Conservation (phyloP, 2,797 vertebrate genomes). For the Champsocephalus gunnari region DNA sequence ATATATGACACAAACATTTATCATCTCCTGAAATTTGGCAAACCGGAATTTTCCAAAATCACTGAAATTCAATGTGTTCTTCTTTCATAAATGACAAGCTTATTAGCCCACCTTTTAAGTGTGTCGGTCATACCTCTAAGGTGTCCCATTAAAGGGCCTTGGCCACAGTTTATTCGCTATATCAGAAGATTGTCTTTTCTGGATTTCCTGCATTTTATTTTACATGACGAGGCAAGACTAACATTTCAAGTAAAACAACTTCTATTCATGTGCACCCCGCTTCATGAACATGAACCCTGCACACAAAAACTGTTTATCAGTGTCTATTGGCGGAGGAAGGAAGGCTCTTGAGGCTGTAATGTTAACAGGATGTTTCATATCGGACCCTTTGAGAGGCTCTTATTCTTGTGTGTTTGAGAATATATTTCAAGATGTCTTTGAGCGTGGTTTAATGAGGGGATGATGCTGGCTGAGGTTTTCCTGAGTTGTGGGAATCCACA, state of each 20-base stretch:
- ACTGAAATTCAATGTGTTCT: not conserved
- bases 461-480: constrained; percentile 56
- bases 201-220: constrained; percentile 18
- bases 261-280: constrained; percentile 12
- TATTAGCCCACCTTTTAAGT: not conserved
- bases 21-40: not conserved
- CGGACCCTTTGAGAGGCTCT: constrained; percentile 54
- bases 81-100: not conserved
- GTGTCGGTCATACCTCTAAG: not conserved
- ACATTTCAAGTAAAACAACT: constrained; percentile 23
- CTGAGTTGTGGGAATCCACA: constrained; percentile 53
- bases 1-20: not conserved
- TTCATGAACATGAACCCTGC: constrained; percentile 16
- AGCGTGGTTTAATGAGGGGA: constrained; percentile 43
- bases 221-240: constrained; percentile 14
- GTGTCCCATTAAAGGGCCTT: not conserved
- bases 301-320: constrained; percentile 46
- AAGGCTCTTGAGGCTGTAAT: constrained; percentile 63
- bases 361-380: constrained; percentile 78
- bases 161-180: not conserved
- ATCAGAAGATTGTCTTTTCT: constrained; percentile 13
- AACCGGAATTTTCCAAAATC: not conserved
- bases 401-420: constrained; percentile 68
- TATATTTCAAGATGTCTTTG: constrained; percentile 76
- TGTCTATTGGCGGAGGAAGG: constrained; percentile 61